A percentile compares a stretch with the other conserved stretches of the same genome.
These are phyloP conservation scores for Leptobrachium leishanense DNA, from an alignment of 2,113 vertebrate genomes.

Conservation along the genomic window DNA sequence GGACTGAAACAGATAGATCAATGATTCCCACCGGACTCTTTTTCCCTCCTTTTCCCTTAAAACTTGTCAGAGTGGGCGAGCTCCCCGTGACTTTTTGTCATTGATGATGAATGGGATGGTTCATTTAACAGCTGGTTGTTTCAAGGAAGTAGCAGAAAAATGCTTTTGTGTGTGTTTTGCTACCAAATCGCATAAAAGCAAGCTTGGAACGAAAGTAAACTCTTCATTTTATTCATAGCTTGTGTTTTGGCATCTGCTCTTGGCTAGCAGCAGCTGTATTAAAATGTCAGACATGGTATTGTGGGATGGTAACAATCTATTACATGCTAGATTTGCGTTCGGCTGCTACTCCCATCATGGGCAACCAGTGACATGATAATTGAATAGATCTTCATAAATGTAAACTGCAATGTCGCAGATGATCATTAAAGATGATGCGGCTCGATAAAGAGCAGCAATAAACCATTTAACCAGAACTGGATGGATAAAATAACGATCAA, in stretches of 20 bases:
- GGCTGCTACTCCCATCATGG: no score
- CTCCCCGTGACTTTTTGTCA: conserved; percentile 40
- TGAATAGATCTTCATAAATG: no score
- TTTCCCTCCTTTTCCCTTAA: conserved; percentile 24
- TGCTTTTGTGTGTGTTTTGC: conserved; percentile 21
- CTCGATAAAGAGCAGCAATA: no score
- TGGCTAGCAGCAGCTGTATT: not conserved
- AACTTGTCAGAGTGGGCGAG: conserved; percentile 33
- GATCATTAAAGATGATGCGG: no score
- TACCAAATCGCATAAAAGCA: conserved; percentile 26
- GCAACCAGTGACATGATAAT: no score
- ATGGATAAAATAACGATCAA: no score
- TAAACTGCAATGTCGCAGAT: no score
- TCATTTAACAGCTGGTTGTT: conserved; percentile 39
- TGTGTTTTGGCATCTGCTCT: conserved; percentile 4
- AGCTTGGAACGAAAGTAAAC: not conserved
- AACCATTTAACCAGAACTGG: no score
- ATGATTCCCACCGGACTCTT: conserved; percentile 30
- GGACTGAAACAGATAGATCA: conserved; percentile 29
- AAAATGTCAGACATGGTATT: not conserved
- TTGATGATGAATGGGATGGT: conserved; percentile 38
- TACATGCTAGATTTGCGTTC: no score
- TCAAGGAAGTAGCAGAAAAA: conserved; percentile 26
- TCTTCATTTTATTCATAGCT: conserved; percentile 3
- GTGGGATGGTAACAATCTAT: no score